Conservation (phyloP, 1,140 invertebrate genomes). For the Dicyema japonicum region DNA sequence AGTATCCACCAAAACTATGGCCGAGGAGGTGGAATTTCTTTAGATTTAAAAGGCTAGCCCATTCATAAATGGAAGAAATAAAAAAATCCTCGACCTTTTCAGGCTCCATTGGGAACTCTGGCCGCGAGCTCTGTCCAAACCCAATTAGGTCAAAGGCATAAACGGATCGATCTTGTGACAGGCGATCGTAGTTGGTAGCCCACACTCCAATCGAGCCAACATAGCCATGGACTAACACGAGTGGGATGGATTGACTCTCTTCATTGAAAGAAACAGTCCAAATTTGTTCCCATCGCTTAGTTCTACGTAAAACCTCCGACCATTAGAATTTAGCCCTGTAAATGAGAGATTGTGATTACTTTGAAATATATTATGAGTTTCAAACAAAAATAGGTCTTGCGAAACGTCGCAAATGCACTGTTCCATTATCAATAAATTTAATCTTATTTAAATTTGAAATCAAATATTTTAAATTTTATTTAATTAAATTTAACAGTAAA, state of each 20-base stretch:
- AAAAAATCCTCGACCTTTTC: conserved; percentile 49
- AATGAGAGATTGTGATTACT: too few relatives aligned
- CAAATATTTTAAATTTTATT: too few relatives aligned
- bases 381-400: too few relatives aligned
- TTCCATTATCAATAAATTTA: too few relatives aligned
- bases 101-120: conserved; percentile 40
- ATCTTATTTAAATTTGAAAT: too few relatives aligned
- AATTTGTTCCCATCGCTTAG: too few relatives aligned
- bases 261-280: too few relatives aligned
- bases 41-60: conserved; percentile 54
- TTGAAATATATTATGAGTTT: too few relatives aligned
- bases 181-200: conserved; percentile 36
- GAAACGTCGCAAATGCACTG: too few relatives aligned
- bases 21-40: conserved; percentile 48
- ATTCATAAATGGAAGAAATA: conserved; percentile 63
- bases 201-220: conserved; percentile 66
- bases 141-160: conserved; percentile 72
- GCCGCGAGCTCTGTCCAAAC: conserved; percentile 61
- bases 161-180: conserved; percentile 40
- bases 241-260: conserved; percentile 28
- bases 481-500: too few relatives aligned
- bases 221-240: conserved; percentile 64
- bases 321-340: too few relatives aligned
- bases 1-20: conserved; percentile 69
- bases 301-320: too few relatives aligned